Conservation (phyloP, 37 sponge, comb jelly and placozoan genomes). For the Amphimedon queenslandica region DNA sequence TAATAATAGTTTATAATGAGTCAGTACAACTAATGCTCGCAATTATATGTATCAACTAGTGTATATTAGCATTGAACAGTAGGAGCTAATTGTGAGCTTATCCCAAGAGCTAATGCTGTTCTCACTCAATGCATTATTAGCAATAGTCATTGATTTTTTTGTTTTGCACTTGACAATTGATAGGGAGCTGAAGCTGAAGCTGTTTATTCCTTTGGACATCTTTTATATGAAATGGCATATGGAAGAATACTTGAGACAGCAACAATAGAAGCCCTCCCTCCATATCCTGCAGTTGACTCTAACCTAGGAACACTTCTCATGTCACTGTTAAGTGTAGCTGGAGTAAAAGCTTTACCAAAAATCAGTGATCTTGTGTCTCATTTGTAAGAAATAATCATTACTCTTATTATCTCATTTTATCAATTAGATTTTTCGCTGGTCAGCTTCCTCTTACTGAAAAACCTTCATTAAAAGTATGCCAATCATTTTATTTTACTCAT, state of each 20-base stretch:
- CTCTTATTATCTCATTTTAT: background rate
- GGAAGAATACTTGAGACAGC: conserved; percentile 37
- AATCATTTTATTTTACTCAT: conserved; percentile 1
- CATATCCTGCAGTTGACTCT: background rate
- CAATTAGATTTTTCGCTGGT: background rate
- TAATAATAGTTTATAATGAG: background rate
- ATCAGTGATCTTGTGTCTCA: conserved; percentile 36
- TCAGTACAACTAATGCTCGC: background rate
- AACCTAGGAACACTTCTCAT: background rate
- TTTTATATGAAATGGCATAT: conserved; percentile 79
- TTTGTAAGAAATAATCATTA: conserved; percentile 26
- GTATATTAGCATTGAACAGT: too few relatives aligned
- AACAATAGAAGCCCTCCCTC: conserved; percentile 30
- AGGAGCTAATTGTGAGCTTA: background rate
- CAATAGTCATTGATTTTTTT: background rate
- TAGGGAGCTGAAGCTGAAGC: conserved; percentile 19
- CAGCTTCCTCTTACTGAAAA: conserved; percentile 1
- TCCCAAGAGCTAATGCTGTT: background rate
- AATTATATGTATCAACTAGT: conserved; percentile 3
- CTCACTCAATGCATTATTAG: too few relatives aligned
- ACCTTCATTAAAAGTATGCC: conserved; percentile 5
- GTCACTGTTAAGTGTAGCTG: conserved; percentile 25
- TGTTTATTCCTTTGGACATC: conserved; percentile 81
- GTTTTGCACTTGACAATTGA: background rate
- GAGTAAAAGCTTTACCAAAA: conserved; percentile 60